Evolutionary conservation across 1,140 invertebrate species (phyloP).

Genomic region (Pectinophora gossypiella): DNA sequence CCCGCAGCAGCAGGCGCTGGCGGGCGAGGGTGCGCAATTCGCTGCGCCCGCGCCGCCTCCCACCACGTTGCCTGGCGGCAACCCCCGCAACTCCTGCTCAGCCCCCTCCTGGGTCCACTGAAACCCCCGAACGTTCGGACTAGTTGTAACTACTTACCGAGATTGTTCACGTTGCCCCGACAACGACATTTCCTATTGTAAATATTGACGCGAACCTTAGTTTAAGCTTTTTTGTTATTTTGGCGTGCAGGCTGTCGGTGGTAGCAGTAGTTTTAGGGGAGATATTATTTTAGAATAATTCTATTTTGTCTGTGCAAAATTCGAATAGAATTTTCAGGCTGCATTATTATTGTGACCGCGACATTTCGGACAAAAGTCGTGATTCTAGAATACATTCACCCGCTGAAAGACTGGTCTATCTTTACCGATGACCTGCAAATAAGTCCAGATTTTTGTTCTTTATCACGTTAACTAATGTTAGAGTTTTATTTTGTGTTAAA

Average conservation of each 20-base stretch:
- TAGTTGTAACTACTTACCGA: constrained; percentile 39
- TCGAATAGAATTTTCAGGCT: too few species aligned
- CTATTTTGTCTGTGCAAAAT: too few species aligned
- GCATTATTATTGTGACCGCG: too few species aligned
- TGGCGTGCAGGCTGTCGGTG: too few species aligned
- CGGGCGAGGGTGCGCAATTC: constrained; percentile 58
- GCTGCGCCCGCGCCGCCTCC: constrained; percentile 59
- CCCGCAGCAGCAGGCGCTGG: constrained; percentile 66
- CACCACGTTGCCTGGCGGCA: constrained; percentile 50
- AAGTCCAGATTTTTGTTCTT: constrained; percentile 56
- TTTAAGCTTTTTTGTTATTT: constrained; percentile 42
- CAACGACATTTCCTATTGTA: constrained; percentile 26
- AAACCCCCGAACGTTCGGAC: constrained; percentile 22
- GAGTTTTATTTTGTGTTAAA: constrained; percentile 64
- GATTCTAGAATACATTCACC: too few species aligned
- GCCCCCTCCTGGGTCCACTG: constrained; percentile 68
- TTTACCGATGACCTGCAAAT: too few species aligned
- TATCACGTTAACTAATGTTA: constrained; percentile 70
- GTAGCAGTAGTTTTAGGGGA: too few species aligned
- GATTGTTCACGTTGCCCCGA: constrained; percentile 13
- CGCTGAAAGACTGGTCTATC: too few species aligned
- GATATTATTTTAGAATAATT: too few species aligned
- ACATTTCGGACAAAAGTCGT: too few species aligned
- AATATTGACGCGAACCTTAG: constrained; percentile 38
- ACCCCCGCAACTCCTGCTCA: constrained; percentile 47